Percentiles rank a stretch among this genome's conserved stretches.
phyloP scores from a whole-genome alignment of 2,888 invertebrate species.

The Alloplasta piceator region DNA sequence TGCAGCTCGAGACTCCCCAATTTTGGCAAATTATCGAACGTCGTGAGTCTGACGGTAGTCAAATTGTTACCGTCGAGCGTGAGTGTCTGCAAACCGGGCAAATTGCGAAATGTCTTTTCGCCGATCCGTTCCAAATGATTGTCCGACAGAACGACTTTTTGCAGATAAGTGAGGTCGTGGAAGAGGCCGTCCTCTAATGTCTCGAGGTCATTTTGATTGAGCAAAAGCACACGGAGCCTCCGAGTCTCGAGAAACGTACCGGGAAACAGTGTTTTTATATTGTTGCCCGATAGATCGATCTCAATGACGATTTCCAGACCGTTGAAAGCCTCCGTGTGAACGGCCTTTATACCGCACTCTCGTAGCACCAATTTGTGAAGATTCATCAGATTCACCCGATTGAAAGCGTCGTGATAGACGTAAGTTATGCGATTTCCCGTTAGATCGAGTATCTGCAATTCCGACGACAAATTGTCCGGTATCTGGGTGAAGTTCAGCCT shows the following conservation, averaged over 20 bases:
- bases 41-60: slow-evolving; percentile 87
- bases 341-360: slow-evolving; percentile 89
- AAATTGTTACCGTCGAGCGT: slow-evolving; percentile 90
- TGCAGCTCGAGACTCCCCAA: slow-evolving; percentile 90
- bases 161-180: slow-evolving; percentile 89
- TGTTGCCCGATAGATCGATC: slow-evolving; percentile 91
- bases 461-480: slow-evolving; percentile 89
- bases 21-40: slow-evolving; percentile 87
- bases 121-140: slow-evolving; percentile 90
- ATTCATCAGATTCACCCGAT: slow-evolving; percentile 89
- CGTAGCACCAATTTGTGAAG: slow-evolving; percentile 91
- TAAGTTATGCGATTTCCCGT: slow-evolving; percentile 88
- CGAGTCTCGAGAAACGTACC: slow-evolving; percentile 89
- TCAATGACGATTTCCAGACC: slow-evolving; percentile 92
- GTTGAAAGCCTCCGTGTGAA: slow-evolving; percentile 91
- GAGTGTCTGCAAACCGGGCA: slow-evolving; percentile 88
- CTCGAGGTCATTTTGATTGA: slow-evolving; percentile 91
- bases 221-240: slow-evolving; percentile 88
- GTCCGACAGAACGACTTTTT: slow-evolving; percentile 90
- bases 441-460: slow-evolving; percentile 87
- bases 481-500: slow-evolving; percentile 87
- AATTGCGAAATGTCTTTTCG: slow-evolving; percentile 88
- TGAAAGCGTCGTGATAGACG: slow-evolving; percentile 88
- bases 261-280: slow-evolving; percentile 87
- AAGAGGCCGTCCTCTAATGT: slow-evolving; percentile 91